phyloP scores from a whole-genome alignment of 2,113 vertebrate genomes.

The Potamarius usumacintae region DNA sequence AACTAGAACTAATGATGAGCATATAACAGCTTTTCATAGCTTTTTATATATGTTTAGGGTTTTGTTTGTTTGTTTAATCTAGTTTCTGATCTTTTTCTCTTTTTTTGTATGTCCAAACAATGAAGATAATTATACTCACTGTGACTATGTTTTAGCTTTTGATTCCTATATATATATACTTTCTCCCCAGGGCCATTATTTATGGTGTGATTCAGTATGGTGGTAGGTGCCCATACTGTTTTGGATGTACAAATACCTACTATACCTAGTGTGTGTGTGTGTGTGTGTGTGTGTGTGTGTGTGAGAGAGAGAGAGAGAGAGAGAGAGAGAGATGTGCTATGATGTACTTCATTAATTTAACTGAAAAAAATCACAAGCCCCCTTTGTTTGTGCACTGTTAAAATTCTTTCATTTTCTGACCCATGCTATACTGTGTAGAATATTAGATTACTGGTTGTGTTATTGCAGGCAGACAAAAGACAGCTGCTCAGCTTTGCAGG shows the following conservation, averaged over 20 bases:
- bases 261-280: no score
- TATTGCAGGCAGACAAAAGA: neutral
- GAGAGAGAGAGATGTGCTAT: neutral
- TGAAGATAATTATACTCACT: neutral
- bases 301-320: neutral
- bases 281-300: no score
- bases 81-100: neutral
- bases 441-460: neutral
- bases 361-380: neutral
- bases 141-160: no score
- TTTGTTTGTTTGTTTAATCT: neutral
- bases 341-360: neutral
- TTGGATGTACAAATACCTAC: no score
- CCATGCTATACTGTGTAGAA: neutral
- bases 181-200: no score
- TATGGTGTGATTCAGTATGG: no score
- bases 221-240: no score
- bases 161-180: no score
- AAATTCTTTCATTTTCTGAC: neutral
- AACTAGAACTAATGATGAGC: neutral
- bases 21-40: neutral
- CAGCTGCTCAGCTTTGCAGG: constrained; percentile 15
- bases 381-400: neutral
- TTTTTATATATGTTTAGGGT: neutral
- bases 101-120: neutral